Evolutionary conservation across 2,113 vertebrate species (phyloP).

Genomic region (Lanius collurio): DNA sequence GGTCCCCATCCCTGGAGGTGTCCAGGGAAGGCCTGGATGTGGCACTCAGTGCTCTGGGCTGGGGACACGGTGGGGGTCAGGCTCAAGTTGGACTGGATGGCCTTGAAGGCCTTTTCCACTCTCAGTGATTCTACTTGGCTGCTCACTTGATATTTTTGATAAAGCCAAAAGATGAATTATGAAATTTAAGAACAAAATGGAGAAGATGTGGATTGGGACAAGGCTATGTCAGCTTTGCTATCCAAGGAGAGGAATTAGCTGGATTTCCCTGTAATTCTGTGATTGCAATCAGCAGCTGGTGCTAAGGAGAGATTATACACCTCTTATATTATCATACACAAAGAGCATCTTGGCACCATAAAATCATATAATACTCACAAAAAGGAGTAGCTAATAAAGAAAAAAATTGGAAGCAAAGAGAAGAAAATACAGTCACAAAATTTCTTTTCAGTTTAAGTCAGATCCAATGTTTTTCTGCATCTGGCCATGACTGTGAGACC

Average conservation of each 20-base stretch:
- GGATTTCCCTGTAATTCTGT: neutral
- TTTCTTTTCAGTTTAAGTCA: neutral
- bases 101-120: neutral
- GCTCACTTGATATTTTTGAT: neutral
- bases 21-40: accelerated
- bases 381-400: neutral
- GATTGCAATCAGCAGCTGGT: neutral
- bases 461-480: neutral
- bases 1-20: neutral
- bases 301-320: neutral
- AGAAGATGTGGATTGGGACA: neutral
- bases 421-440: neutral
- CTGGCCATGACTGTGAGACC: neutral
- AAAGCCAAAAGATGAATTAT: neutral
- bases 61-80: neutral
- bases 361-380: neutral
- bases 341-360: neutral
- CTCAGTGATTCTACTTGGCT: neutral
- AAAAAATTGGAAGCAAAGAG: neutral
- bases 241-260: neutral
- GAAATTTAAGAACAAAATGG: neutral
- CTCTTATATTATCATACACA: too few relatives aligned
- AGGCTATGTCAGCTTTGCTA: neutral
- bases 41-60: neutral
- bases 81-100: accelerated